Evolutionary conservation across 2,888 invertebrate species (phyloP), one percentile per base, ranked within the genome.

Genomic region (Euphydryas editha): DNA sequence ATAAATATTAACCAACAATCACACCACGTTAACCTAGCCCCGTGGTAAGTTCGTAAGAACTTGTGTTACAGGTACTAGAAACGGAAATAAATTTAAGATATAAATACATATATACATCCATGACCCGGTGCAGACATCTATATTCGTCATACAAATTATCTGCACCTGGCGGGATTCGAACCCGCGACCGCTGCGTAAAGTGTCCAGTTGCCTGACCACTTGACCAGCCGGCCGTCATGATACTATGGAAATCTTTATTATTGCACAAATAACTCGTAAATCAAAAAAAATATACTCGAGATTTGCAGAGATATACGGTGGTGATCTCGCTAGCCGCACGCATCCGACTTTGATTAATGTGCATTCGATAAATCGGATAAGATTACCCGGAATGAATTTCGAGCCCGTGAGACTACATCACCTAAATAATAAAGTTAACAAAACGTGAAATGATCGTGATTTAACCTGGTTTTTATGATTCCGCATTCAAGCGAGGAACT

Each of bases 301-400:
- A 47, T 65, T 65, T 55, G 59, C 55, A 18, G 20, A 54, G 59
- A 54, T 36, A 36, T 21, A 30, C 17, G 11, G 21, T 10, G 2
- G 54, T 21, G n/a, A n/a, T 37, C 44, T 44, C 58, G 59, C 21
- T 47, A 59, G 54, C 39, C 30, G 51, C 44, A 56, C 56, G 46
- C 21, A 66, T 62, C 57, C 61, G 61, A 66, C 68, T 62, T 65
- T 68, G 68, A 68, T 68, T 68, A 65, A 68, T 65, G 68, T 37
- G 55, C 49, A 62, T 55, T 61, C 61, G 65, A 68, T 65, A 68
- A 65, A 65, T 68, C 62, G 54, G 65, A 65, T 68, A 68, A 68
- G 68, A 68, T 68, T 63, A 60, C 59, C 44, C 60, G 51, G 63
- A 64, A 64, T 63, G 18, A 49, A 67, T 63, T 59, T 56, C 59